phyloP scores from a whole-genome alignment of 2,888 invertebrate species.

The Melieria crassipennis region DNA sequence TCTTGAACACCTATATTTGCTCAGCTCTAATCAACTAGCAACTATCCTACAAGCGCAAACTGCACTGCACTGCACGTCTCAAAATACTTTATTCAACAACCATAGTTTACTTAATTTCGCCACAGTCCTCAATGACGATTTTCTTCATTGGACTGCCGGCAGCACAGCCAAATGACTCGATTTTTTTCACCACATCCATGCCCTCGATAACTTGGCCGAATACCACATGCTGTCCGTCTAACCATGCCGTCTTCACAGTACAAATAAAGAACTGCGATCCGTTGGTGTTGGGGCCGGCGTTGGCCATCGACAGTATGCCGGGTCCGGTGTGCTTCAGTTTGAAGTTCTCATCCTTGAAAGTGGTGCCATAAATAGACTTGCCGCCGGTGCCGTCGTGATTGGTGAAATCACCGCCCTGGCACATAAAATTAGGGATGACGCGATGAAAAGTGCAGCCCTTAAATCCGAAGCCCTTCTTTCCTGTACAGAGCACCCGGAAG shows the following conservation, averaged over 20 bases:
- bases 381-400: conserved; percentile 93
- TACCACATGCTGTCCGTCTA: conserved; percentile 91
- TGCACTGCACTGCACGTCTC: no score
- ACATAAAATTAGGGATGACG: conserved; percentile 95
- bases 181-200: conserved; percentile 86
- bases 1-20: no score
- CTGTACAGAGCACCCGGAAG: conserved; percentile 93
- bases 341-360: conserved; percentile 97
- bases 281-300: conserved; percentile 92
- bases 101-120: conserved; percentile 71
- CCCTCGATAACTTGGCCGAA: conserved; percentile 90
- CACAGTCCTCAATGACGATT: conserved; percentile 80
- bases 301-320: conserved; percentile 93
- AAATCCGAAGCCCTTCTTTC: conserved; percentile 91
- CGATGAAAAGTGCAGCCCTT: conserved; percentile 91
- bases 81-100: no score
- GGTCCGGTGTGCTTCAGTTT: conserved; percentile 89
- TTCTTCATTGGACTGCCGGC: conserved; percentile 83
- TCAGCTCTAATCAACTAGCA: no score
- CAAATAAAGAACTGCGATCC: conserved; percentile 96
- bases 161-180: conserved; percentile 80
- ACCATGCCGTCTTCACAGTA: conserved; percentile 88
- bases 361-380: conserved; percentile 93
- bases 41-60: no score
- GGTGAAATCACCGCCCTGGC: conserved; percentile 93